These are phyloP conservation scores for Isaurus tuberculatus DNA, from an alignment of 92 coral and sea anemone genomes.

Conservation along the genomic window DNA sequence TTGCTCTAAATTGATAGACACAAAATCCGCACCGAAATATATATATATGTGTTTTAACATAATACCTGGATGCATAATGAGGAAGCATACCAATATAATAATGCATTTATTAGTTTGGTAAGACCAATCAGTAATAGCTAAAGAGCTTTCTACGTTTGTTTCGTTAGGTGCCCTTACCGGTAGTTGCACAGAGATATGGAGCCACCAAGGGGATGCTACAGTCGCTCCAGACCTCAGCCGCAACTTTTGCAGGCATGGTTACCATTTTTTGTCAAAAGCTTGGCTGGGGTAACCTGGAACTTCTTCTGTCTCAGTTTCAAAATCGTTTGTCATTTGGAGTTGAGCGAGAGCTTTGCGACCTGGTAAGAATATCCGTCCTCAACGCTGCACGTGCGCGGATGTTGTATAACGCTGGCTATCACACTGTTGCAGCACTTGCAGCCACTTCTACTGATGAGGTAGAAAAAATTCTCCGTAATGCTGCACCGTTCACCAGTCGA, in stretches of 20 bases:
- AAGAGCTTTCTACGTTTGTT: neutral
- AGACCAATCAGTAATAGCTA: no score
- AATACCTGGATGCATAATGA: no score
- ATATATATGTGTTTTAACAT: no score
- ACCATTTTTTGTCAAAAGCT: conserved; percentile 95
- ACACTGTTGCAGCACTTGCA: conserved; percentile 88
- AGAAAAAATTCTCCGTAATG: conserved; percentile 84
- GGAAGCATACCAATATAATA: no score
- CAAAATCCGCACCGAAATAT: no score
- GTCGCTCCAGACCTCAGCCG: conserved; percentile 93
- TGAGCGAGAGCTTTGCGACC: conserved; percentile 94
- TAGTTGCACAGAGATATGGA: conserved; percentile 90
- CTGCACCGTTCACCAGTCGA: conserved; percentile 92
- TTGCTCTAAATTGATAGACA: no score
- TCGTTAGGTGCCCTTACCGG: conserved; percentile 69
- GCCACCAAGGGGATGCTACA: conserved; percentile 98
- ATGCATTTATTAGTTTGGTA: no score
- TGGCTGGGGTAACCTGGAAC: conserved; percentile 92
- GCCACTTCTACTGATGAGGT: conserved; percentile 79
- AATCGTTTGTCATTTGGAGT: conserved; percentile 95
- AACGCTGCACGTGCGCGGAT: conserved; percentile 99
- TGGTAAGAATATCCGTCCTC: conserved; percentile 87
- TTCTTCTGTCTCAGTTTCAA: conserved; percentile 93
- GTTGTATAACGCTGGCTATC: conserved; percentile 94
- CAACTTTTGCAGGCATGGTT: conserved; percentile 99